Evolutionary conservation across 2,888 invertebrate species (phyloP).

Genomic region (Pollenia labialis): DNA sequence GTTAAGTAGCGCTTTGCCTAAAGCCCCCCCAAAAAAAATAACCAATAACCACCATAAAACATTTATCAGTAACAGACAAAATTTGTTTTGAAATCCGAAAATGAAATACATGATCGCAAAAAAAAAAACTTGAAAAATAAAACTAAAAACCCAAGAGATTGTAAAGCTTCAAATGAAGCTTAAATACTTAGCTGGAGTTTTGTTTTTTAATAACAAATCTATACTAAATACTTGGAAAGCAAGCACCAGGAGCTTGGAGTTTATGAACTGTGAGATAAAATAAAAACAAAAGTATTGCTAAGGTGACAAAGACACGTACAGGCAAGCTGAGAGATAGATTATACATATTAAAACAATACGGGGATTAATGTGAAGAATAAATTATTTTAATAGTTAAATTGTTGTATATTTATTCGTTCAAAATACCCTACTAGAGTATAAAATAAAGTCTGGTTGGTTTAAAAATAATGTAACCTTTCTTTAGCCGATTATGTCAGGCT

Average conservation of each 20-base stretch:
- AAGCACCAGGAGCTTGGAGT: constrained; percentile 55
- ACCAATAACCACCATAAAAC: constrained; percentile 35
- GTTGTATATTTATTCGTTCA: not conserved
- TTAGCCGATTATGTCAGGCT: too few species aligned
- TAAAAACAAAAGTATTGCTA: constrained; percentile 21
- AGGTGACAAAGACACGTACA: constrained; percentile 57
- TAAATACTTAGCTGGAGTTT: constrained; percentile 48
- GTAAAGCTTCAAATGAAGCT: constrained; percentile 61
- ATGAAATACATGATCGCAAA: not conserved
- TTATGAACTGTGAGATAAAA: constrained; percentile 31
- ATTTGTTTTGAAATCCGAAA: constrained; percentile 60
- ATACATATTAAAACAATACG: constrained; percentile 31
- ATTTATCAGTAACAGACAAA: constrained; percentile 60
- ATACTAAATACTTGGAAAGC: constrained; percentile 36
- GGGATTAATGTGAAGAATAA: constrained; percentile 21
- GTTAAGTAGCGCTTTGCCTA: constrained; percentile 39
- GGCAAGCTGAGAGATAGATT: constrained; percentile 18
- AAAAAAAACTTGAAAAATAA: not conserved
- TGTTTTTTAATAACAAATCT: constrained; percentile 39
- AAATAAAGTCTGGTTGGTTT: not conserved
- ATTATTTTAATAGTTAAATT: constrained; percentile 16
- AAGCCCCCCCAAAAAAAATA: constrained; percentile 25
- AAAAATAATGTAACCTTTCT: not conserved
- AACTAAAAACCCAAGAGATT: constrained; percentile 47
- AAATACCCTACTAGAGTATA: constrained; percentile 37